Conservation (phyloP, 2,797 vertebrate genomes). For the Novumbra hubbsi region DNA sequence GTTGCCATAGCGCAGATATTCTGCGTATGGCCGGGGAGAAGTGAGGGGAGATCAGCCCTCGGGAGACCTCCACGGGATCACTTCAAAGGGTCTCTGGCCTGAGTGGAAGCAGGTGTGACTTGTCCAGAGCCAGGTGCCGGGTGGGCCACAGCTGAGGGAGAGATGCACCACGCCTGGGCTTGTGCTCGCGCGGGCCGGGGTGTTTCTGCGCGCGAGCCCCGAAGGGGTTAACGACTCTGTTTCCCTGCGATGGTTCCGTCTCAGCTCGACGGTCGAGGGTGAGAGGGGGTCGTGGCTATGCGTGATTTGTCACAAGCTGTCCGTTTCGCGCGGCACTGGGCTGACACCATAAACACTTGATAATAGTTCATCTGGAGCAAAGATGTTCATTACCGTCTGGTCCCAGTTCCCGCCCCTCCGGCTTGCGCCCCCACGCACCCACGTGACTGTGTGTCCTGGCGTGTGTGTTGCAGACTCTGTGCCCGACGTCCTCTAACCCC, state of each 20-base stretch:
- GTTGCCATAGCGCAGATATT: constrained; percentile 66
- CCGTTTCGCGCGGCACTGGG: constrained; percentile 35
- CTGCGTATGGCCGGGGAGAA: constrained; percentile 68
- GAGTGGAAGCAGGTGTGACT: constrained; percentile 74
- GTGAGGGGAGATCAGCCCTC: constrained; percentile 48
- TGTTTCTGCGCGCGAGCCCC: neutral
- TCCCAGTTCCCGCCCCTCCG: constrained; percentile 8
- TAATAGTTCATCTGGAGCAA: constrained; percentile 65
- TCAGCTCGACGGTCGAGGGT: constrained; percentile 31
- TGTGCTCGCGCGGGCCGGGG: neutral
- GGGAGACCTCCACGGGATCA: constrained; percentile 57
- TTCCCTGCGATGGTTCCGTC: constrained; percentile 54
- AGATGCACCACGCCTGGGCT: constrained; percentile 37
- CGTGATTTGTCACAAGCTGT: constrained; percentile 60
- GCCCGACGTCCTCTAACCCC: neutral
- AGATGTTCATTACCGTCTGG: constrained; percentile 43
- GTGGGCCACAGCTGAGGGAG: constrained; percentile 19
- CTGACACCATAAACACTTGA: constrained; percentile 61
- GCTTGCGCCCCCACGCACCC: constrained; percentile 16
- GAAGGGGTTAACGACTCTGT: constrained; percentile 48
- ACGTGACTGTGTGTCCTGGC: constrained; percentile 16
- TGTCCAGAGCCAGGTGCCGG: constrained; percentile 37
- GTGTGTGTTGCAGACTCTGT: neutral
- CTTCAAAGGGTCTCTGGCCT: constrained; percentile 64
- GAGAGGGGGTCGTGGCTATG: constrained; percentile 41